Conservation (phyloP, 35 echinoderm and acorn worm species). For the Patiria miniata region DNA sequence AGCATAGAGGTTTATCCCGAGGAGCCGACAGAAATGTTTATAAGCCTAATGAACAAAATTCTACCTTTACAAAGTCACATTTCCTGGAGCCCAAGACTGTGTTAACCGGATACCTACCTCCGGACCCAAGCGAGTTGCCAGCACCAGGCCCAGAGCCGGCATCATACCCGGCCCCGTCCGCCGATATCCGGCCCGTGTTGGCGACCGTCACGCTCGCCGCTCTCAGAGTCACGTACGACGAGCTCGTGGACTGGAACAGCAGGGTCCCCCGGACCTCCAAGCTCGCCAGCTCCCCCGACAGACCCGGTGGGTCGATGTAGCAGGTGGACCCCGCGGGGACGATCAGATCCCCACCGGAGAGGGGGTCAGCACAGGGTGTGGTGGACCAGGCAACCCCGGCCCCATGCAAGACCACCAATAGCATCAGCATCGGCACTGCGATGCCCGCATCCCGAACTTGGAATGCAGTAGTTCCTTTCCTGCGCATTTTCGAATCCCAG, state of each 20-base stretch:
- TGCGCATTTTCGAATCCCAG: too few species aligned
- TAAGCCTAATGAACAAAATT: too few species aligned
- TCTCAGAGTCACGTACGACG: not conserved
- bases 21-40: too few species aligned
- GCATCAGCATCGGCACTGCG: not conserved
- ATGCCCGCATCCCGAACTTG: not conserved
- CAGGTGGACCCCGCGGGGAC: slow-evolving; percentile 13
- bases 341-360: not conserved
- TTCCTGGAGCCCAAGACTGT: too few species aligned
- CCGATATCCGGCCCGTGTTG: not conserved
- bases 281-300: not conserved
- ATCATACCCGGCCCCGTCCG: not conserved
- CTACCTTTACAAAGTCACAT: too few species aligned
- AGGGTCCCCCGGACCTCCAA: slow-evolving; percentile 18
- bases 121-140: not conserved
- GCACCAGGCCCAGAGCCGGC: slow-evolving; percentile 17
- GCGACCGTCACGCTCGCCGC: not conserved
- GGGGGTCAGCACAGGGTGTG: not conserved
- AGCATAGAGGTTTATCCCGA: too few species aligned
- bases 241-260: not conserved
- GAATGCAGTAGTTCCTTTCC: not conserved
- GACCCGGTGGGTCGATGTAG: not conserved
- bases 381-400: not conserved
- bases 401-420: not conserved
- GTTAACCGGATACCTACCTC: slow-evolving; percentile 15